Evolutionary conservation across 1,140 invertebrate genomes (phyloP).

Genomic region (Stegodyphus mimosarum): DNA sequence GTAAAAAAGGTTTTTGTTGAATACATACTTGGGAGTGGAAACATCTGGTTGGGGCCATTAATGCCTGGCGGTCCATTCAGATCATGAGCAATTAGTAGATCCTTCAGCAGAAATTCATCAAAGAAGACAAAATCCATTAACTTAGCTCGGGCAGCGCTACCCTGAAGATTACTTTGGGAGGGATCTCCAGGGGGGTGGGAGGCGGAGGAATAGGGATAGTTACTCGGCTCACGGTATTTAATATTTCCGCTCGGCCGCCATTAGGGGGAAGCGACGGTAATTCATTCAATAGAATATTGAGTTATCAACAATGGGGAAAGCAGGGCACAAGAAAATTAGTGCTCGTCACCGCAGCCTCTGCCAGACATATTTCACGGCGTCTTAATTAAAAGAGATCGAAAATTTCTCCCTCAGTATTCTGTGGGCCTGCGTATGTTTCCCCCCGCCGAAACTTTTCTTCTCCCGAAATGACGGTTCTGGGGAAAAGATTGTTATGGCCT

Average conservation of each 20-base stretch:
- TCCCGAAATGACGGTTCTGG: background rate
- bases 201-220: background rate
- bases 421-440: background rate
- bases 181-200: background rate
- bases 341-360: slow-evolving; percentile 51
- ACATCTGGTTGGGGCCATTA: slow-evolving; percentile 56
- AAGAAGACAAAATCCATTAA: slow-evolving; percentile 62
- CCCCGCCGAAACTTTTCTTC: slow-evolving; percentile 1
- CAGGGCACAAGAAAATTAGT: slow-evolving; percentile 52
- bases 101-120: slow-evolving; percentile 61
- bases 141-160: slow-evolving; percentile 31
- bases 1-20: slow-evolving; percentile 57
- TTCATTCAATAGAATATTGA: slow-evolving; percentile 61
- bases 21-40: slow-evolving; percentile 56
- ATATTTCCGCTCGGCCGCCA: slow-evolving; percentile 59
- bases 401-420: slow-evolving; percentile 33
- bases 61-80: slow-evolving; percentile 59
- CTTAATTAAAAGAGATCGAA: slow-evolving; percentile 62
- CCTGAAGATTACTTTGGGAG: slow-evolving; percentile 57
- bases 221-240: slow-evolving; percentile 58
- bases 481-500: slow-evolving; percentile 17
- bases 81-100: slow-evolving; percentile 61
- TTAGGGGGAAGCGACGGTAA: slow-evolving; percentile 49
- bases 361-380: slow-evolving; percentile 61
- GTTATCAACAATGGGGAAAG: slow-evolving; percentile 59